A percentile compares a stretch with the other conserved stretches of the same genome.
Evolutionary conservation across 2,113 vertebrate genomes (phyloP).

Genomic region (Dipodomys spectabilis): DNA sequence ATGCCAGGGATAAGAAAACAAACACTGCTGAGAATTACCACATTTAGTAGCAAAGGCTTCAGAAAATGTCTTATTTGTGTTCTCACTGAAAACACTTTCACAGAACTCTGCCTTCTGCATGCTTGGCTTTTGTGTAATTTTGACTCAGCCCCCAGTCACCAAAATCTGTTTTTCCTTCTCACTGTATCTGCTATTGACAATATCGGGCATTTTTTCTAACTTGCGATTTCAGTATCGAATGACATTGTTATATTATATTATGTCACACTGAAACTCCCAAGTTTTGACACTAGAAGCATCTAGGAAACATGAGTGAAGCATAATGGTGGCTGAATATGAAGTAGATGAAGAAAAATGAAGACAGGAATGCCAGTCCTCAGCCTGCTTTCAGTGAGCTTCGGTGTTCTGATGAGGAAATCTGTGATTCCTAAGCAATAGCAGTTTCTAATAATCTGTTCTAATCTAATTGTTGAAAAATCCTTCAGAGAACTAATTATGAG

Average conservation of each 20-base stretch:
- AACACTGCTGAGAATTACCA: no score
- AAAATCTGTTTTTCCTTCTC: not conserved
- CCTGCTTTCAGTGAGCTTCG: no score
- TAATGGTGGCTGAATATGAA: not conserved
- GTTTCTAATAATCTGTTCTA: no score
- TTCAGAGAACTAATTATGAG: no score
- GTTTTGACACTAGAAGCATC: not conserved
- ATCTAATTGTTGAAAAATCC: no score
- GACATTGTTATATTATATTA: not conserved
- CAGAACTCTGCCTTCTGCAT: not conserved
- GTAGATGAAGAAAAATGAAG: no score
- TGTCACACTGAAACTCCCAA: not conserved
- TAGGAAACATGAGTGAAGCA: not conserved
- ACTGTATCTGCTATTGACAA: not conserved
- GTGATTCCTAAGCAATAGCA: no score
- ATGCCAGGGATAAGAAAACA: not conserved
- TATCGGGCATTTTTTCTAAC: not conserved
- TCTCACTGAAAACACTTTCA: not conserved
- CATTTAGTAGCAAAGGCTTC: not conserved
- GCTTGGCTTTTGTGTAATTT: not conserved
- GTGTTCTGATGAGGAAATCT: no score
- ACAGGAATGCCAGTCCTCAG: no score
- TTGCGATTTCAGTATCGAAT: not conserved
- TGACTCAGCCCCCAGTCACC: not conserved
- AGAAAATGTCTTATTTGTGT: not conserved